These are phyloP conservation scores for Bradysia coprophila DNA, from an alignment of 1,140 invertebrate genomes.

Conservation along the genomic window DNA sequence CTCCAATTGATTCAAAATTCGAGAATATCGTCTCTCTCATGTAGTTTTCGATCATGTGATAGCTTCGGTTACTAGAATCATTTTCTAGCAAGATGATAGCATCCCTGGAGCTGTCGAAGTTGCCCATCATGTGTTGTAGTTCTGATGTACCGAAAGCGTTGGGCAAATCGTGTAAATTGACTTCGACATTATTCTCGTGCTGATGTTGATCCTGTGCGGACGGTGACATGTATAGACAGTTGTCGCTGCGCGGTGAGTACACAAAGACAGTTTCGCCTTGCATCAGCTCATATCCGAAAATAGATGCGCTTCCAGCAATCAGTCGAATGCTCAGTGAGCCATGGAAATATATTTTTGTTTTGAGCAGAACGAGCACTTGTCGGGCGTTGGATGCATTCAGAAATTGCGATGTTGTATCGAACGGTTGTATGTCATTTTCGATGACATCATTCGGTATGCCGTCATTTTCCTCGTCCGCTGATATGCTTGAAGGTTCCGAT, in stretches of 20 bases:
- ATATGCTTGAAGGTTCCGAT: too few species aligned
- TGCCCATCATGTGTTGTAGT: conserved; percentile 8
- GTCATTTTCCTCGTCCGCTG: too few species aligned
- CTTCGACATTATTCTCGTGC: background rate
- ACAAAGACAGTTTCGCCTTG: conserved; percentile 12
- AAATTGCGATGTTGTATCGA: too few species aligned
- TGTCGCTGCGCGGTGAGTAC: conserved; percentile 29
- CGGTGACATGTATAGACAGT: conserved; percentile 22
- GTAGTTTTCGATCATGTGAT: conserved; percentile 12
- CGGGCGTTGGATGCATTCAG: conserved; percentile 6
- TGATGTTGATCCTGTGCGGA: conserved; percentile 1
- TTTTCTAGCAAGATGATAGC: conserved; percentile 14
- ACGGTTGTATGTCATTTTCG: too few species aligned
- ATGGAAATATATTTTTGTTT: conserved; percentile 15
- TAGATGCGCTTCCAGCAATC: conserved; percentile 20
- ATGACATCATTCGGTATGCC: too few species aligned
- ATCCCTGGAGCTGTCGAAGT: conserved; percentile 10
- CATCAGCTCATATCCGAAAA: conserved; percentile 18
- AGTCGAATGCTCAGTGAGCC: conserved; percentile 24
- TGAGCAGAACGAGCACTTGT: conserved; percentile 6
- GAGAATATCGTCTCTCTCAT: conserved; percentile 27
- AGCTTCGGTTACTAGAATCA: conserved; percentile 10
- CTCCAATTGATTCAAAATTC: conserved; percentile 7
- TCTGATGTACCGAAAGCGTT: conserved; percentile 9
- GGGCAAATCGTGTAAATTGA: conserved; percentile 10